Percentiles rank a stretch among this genome's conserved stretches.
Evolutionary conservation across 2,797 vertebrate genomes (phyloP).

Genomic region (Holocentrus rufus): DNA sequence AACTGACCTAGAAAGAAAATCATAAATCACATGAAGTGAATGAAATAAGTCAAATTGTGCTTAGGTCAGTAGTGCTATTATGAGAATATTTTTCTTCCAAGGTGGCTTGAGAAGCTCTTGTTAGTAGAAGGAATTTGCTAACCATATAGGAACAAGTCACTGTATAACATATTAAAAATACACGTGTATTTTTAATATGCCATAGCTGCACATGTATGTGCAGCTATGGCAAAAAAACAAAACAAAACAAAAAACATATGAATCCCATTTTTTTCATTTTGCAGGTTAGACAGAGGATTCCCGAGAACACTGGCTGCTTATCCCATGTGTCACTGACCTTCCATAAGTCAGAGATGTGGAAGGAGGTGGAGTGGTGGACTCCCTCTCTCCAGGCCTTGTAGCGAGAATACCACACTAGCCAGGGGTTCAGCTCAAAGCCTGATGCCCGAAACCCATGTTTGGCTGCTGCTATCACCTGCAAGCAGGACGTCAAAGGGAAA

Average conservation of each 20-base stretch:
- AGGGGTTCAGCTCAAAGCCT: slow-evolving; percentile 95
- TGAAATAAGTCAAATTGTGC: not conserved
- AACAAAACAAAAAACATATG: no score
- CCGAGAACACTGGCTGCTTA: not conserved
- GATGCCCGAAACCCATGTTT: slow-evolving; percentile 89
- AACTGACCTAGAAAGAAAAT: slow-evolving; percentile 85
- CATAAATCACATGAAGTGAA: slow-evolving; percentile 7
- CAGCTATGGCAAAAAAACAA: no score
- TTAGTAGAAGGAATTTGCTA: no score
- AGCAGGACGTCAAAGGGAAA: not conserved
- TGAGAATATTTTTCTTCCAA: no score
- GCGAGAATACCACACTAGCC: slow-evolving; percentile 95
- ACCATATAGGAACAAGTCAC: no score
- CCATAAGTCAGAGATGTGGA: slow-evolving; percentile 94
- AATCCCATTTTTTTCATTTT: no score
- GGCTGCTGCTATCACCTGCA: slow-evolving; percentile 94
- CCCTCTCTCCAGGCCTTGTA: slow-evolving; percentile 91
- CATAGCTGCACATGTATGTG: no score
- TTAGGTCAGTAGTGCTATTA: not conserved
- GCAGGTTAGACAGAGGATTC: not conserved
- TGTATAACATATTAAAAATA: no score
- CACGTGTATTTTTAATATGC: no score
- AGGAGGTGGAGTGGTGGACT: slow-evolving; percentile 85
- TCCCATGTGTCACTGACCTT: slow-evolving; percentile 82
- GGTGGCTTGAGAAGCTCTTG: no score